Evolutionary conservation across 1,140 invertebrate species (phyloP), one percentile per base, ranked within the genome.

Genomic region (Aphelenchoides fujianensis): DNA sequence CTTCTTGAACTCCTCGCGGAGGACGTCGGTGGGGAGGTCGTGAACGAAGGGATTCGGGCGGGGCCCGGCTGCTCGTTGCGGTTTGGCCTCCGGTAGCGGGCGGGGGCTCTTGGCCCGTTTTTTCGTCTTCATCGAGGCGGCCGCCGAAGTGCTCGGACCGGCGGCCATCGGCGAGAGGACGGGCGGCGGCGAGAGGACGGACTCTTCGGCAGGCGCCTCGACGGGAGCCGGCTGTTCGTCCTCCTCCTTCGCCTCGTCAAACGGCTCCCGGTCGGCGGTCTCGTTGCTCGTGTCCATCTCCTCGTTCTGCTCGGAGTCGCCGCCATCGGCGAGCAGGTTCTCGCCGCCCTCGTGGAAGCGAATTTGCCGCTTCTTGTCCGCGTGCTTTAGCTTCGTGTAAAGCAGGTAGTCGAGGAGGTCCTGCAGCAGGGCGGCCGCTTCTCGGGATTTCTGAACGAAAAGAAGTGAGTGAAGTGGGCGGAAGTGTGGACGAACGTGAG

Each of bases 351-450:
- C 55, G 5, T 59, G 55, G 34, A 7, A 59, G 5, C 55, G 55
- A 59, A 59, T 23, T 16, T 30, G 5, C 23, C 19, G 5, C 55
- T 59, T 59, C 55, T 59, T 59, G 5, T 59, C 34, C 5, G 55
- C 19, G 5, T 16, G 5, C 7, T 27, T 59, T 16, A 66, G 34
- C 27, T 30, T 68, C 70, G 63, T 34, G 53, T 66, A 23, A 27
- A 66, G 55, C 68, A 68, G 53, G 63, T 68, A 69, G 12, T 70
- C 32, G 5, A 69, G 9, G 7, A 69, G 19, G 9, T 69, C 63
- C 12, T 23, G 41, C 28, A 69, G 16, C 59, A 69, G 23, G 19
- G n/a, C 27, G 5, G 37, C 12, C 16, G 3, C 3, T 67, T 7
- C 57, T 57, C n/a, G 2, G 16, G 30, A 53, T 30, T 69, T 68